These are phyloP conservation scores for Osmoderma eremita DNA, from an alignment of 2,888 invertebrate genomes.

Conservation along the genomic window DNA sequence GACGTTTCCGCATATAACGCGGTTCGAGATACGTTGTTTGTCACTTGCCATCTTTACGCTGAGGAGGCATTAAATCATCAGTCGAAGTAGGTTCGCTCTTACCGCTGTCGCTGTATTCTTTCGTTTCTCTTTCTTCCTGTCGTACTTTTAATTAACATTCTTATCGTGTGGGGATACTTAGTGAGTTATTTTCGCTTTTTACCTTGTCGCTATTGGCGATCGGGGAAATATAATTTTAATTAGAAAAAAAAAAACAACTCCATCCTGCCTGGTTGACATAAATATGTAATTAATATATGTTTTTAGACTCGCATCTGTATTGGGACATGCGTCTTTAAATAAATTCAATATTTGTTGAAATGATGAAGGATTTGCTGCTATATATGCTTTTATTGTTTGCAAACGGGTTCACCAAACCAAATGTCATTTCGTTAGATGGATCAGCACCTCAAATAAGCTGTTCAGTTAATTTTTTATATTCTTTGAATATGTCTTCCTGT, in stretches of 20 bases:
- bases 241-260: background rate
- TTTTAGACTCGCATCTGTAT: no score
- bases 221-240: slow-evolving; percentile 14
- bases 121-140: slow-evolving; percentile 14
- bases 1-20: slow-evolving; percentile 39
- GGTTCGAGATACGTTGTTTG: slow-evolving; percentile 31
- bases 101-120: slow-evolving; percentile 7
- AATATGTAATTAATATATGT: no score
- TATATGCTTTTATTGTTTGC: no score
- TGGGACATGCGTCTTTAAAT: no score
- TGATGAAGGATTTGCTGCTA: no score
- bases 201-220: background rate
- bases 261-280: no score
- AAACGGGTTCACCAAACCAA: no score
- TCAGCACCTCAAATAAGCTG: no score
- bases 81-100: slow-evolving; percentile 25
- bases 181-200: slow-evolving; percentile 10
- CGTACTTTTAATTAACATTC: slow-evolving; percentile 30
- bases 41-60: slow-evolving; percentile 33
- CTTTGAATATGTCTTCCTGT: no score
- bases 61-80: slow-evolving; percentile 30
- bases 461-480: no score
- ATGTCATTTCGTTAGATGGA: no score
- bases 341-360: no score
- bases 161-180: slow-evolving; percentile 19